Evolutionary conservation across 2,113 vertebrate species (phyloP).

Genomic region (Elaphurus davidianus): DNA sequence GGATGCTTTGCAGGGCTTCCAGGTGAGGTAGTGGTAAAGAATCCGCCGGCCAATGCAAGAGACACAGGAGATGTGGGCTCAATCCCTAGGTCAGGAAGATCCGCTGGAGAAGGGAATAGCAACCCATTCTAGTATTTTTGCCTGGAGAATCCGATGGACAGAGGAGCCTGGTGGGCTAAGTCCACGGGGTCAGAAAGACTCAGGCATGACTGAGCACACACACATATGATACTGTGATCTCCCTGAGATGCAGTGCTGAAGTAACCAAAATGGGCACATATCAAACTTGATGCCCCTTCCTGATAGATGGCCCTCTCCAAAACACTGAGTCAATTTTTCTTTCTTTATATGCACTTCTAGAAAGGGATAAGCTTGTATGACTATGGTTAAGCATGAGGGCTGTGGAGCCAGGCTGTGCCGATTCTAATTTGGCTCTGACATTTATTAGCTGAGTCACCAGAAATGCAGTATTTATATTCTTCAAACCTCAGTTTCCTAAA

Average conservation of each 20-base stretch:
- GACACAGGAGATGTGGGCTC: neutral
- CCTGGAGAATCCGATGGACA: neutral
- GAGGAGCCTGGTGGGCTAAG: neutral
- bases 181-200: neutral
- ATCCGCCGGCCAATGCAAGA: accelerated
- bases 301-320: neutral
- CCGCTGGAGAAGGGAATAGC: neutral
- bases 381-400: neutral
- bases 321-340: neutral
- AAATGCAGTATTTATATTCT: neutral
- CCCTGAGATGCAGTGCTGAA: neutral
- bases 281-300: neutral
- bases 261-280: neutral
- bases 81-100: neutral
- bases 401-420: neutral
- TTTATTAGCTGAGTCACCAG: neutral
- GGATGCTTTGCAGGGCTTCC: neutral
- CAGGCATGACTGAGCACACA: neutral
- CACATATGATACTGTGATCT: neutral
- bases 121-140: neutral
- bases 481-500: neutral
- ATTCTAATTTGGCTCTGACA: neutral
- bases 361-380: neutral
- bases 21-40: neutral
- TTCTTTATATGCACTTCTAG: neutral